These are phyloP conservation scores for Galerucella calmariensis DNA, from an alignment of 2,888 invertebrate genomes.

Conservation along the genomic window DNA sequence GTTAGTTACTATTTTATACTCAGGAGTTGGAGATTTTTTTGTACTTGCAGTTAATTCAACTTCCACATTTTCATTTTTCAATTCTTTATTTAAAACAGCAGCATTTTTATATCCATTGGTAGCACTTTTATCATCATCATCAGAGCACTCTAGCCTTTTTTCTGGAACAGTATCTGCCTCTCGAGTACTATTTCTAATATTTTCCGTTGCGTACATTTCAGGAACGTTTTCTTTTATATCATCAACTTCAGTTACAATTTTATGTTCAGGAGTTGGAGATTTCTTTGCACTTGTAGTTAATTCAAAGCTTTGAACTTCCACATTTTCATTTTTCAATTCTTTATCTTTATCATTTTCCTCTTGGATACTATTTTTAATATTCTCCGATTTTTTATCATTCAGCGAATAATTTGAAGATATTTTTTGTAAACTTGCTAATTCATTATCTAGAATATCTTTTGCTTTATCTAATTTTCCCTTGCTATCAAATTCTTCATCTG, in stretches of 20 bases:
- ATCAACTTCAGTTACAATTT: conserved; percentile 1
- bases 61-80: no score
- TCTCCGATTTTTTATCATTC: background rate
- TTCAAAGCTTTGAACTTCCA: no score
- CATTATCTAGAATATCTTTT: background rate
- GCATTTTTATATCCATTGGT: background rate
- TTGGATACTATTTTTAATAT: background rate
- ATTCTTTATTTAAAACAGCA: background rate
- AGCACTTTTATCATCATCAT: no score
- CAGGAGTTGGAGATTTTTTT: background rate
- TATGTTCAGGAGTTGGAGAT: background rate
- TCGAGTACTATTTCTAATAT: background rate
- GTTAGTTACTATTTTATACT: no score
- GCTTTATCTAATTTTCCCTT: no score
- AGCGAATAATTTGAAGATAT: background rate
- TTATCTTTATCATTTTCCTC: background rate
- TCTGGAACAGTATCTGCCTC: background rate
- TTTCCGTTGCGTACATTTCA: background rate
- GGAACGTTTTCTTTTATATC: background rate
- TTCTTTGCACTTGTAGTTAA: no score
- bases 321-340: no score
- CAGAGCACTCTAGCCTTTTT: no score
- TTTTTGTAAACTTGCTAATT: background rate
- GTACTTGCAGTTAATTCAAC: no score
- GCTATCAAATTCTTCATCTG: no score